Percentiles rank a stretch among this genome's conserved stretches.
phyloP scores from a whole-genome alignment of 2,113 vertebrate species.

The Gasterosteus aculeatus region DNA sequence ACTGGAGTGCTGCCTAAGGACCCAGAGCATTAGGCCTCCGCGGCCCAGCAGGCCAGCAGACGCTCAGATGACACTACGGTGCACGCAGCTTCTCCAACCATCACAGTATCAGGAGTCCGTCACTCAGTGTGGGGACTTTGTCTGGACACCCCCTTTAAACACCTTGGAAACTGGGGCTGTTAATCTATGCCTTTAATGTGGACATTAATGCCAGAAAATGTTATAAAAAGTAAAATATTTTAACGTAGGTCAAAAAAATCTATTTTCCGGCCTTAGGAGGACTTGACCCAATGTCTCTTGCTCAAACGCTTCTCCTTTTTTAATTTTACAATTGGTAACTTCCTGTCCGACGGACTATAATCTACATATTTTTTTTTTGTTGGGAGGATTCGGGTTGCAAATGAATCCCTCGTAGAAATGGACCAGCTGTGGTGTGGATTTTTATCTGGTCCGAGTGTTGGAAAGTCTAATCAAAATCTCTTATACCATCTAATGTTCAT shows the following conservation, averaged over 20 bases:
- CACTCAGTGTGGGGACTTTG: conserved; percentile 26
- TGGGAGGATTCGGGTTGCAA: not conserved
- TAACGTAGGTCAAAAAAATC: too few species aligned
- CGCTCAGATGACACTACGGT: conserved; percentile 32
- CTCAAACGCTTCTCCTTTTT: conserved; percentile 43
- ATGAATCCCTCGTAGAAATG: too few species aligned
- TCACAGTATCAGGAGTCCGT: too few species aligned
- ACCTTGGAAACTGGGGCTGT: not conserved
- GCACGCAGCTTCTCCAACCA: conserved; percentile 17
- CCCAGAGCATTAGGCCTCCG: conserved; percentile 56
- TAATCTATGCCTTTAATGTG: too few species aligned
- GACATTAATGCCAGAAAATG: too few species aligned
- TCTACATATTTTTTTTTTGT: conserved; percentile 27
- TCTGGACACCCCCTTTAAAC: conserved; percentile 2
- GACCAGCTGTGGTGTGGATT: too few species aligned
- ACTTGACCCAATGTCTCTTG: conserved; percentile 46
- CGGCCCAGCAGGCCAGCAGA: conserved; percentile 42
- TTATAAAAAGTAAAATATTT: too few species aligned
- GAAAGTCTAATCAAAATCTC: too few species aligned
- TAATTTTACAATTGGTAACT: conserved; percentile 30
- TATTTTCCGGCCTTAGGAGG: conserved; percentile 1
- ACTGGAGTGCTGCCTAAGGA: conserved; percentile 71
- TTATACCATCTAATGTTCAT: too few species aligned
- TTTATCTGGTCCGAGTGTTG: too few species aligned
- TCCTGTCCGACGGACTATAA: conserved; percentile 42